Evolutionary conservation across 2,113 vertebrate species (phyloP).

Genomic region (Progne subis): DNA sequence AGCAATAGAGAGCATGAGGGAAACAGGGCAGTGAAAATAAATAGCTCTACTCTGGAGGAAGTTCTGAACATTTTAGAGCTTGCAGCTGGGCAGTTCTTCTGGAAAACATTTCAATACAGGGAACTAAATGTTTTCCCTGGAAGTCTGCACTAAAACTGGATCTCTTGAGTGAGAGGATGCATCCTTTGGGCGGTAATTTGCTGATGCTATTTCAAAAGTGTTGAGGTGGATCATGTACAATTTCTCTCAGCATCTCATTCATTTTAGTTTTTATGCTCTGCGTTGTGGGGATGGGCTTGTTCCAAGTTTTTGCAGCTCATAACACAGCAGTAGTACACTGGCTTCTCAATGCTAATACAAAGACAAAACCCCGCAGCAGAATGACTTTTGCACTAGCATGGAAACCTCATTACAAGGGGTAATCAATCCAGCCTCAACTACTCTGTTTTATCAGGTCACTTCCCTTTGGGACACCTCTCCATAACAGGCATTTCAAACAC

Average conservation of each 20-base stretch:
- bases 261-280: background rate
- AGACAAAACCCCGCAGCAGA: background rate
- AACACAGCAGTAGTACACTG: background rate
- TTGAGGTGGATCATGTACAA: background rate
- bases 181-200: background rate
- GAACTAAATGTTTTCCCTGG: slow-evolving; percentile 10
- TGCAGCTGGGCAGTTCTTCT: slow-evolving; percentile 32
- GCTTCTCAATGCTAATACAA: background rate
- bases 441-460: background rate
- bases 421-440: background rate
- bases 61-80: slow-evolving; percentile 6
- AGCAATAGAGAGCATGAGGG: background rate
- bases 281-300: background rate
- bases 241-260: background rate
- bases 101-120: slow-evolving; percentile 26
- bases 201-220: slow-evolving; percentile 1
- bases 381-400: background rate
- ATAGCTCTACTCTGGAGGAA: background rate
- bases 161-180: slow-evolving; percentile 20
- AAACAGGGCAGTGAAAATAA: background rate
- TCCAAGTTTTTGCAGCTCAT: background rate
- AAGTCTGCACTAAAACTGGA: background rate
- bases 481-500: background rate
- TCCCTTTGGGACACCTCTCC: background rate
- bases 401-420: background rate